Evolutionary conservation across 1,140 invertebrate species (phyloP).

Genomic region (Dreissena rostriformis): DNA sequence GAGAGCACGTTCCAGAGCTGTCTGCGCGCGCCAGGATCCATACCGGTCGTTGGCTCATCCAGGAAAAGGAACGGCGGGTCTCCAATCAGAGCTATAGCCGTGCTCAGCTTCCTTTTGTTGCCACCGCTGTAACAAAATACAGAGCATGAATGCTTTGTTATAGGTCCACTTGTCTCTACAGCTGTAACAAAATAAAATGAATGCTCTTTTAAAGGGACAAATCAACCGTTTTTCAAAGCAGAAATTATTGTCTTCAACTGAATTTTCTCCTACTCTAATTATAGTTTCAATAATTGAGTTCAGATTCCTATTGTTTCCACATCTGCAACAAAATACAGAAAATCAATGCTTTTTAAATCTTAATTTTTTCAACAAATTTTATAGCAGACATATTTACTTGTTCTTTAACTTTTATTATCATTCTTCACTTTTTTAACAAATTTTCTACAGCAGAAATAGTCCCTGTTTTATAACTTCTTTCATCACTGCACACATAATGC

Average conservation of each 20-base stretch:
- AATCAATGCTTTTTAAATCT: too few species aligned
- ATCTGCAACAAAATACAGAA: not conserved
- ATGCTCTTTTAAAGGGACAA: too few species aligned
- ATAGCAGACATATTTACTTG: not conserved
- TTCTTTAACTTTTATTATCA: not conserved
- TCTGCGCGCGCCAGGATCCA: slow-evolving; percentile 82
- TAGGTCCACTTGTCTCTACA: too few species aligned
- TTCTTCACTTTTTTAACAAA: too few species aligned
- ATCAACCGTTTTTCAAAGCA: too few species aligned
- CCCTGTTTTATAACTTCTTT: not conserved
- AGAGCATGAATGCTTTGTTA: too few species aligned
- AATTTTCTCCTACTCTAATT: too few species aligned
- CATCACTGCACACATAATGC: not conserved
- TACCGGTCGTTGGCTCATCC: slow-evolving; percentile 82
- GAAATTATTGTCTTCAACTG: too few species aligned
- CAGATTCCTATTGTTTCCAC: too few species aligned
- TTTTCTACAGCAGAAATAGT: not conserved
- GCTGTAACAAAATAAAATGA: too few species aligned
- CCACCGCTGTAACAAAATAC: slow-evolving; percentile 83
- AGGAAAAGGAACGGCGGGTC: slow-evolving; percentile 81
- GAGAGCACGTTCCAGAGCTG: slow-evolving; percentile 81
- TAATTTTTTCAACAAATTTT: too few species aligned
- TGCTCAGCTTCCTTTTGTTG: slow-evolving; percentile 97
- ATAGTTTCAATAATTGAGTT: too few species aligned
- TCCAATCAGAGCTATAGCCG: slow-evolving; percentile 92